Evolutionary conservation across 2,888 invertebrate genomes (phyloP).

Genomic region (Thymelicus lineola): DNA sequence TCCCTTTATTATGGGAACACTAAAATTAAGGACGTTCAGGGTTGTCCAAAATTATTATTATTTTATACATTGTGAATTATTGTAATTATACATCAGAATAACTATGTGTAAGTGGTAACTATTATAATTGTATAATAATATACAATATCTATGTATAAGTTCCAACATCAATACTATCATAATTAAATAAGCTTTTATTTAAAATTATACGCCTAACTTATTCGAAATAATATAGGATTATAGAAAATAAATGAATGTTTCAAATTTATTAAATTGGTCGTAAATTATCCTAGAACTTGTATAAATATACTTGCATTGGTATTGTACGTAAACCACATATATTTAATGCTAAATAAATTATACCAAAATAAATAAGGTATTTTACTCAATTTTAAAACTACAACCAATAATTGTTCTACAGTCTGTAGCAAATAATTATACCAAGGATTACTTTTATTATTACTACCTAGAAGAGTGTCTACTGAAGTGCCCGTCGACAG

Average conservation of each 20-base stretch:
- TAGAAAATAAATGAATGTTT: background rate
- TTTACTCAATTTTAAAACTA: slow-evolving; percentile 6
- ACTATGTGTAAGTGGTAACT: background rate
- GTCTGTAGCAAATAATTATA: background rate
- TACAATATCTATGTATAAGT: background rate
- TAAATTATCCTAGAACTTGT: background rate
- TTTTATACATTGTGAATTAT: no score
- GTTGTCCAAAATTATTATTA: background rate
- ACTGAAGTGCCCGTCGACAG: no score
- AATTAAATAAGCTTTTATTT: background rate
- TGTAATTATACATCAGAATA: background rate
- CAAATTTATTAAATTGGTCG: background rate
- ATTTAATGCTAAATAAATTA: slow-evolving; percentile 3
- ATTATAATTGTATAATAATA: background rate
- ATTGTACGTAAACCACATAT: slow-evolving; percentile 1
- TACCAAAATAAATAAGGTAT: slow-evolving; percentile 11
- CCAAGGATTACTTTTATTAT: background rate
- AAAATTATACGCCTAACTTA: background rate
- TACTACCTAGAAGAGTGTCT: no score
- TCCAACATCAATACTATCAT: background rate
- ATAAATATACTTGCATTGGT: background rate
- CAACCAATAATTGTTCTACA: background rate
- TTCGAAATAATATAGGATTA: background rate
- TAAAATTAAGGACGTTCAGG: background rate
- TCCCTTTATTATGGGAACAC: background rate